phyloP scores from a whole-genome alignment of 2,797 vertebrate genomes.

The Hapalemur alaotrensis region DNA sequence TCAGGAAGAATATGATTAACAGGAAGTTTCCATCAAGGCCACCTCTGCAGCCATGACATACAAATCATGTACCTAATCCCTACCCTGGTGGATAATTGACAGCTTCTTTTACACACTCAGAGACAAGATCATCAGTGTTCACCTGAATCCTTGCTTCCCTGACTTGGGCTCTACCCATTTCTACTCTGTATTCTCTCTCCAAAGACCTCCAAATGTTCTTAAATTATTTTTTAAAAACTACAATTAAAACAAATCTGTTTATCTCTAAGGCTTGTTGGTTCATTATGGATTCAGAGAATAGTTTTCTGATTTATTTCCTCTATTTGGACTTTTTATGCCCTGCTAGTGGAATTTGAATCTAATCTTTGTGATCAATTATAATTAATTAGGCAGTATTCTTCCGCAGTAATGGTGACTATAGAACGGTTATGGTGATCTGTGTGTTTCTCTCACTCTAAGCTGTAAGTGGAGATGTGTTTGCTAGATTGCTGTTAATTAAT shows the following conservation, averaged over 20 bases:
- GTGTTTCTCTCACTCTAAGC: constrained; percentile 74
- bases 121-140: background rate
- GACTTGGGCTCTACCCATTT: background rate
- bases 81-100: background rate
- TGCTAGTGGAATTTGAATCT: constrained; percentile 84
- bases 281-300: constrained; percentile 81
- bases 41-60: background rate
- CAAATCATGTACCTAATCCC: background rate
- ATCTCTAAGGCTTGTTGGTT: constrained; percentile 82
- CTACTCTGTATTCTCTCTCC: background rate
- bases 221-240: constrained; percentile 63
- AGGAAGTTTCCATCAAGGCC: background rate
- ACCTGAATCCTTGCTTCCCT: background rate
- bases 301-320: constrained; percentile 85
- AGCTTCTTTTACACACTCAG: background rate
- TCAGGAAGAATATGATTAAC: background rate
- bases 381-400: constrained; percentile 86
- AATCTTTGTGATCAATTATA: constrained; percentile 86
- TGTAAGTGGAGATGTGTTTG: constrained; percentile 80
- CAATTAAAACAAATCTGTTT: constrained; percentile 85
- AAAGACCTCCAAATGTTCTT: constrained; percentile 56
- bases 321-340: constrained; percentile 82
- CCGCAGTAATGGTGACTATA: constrained; percentile 76
- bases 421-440: constrained; percentile 77
- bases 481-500: constrained; percentile 86